A percentile compares a stretch with the other conserved stretches of the same genome.
These are phyloP conservation scores for Sarcophilus harrisii DNA, from an alignment of 2,797 vertebrate species.

Conservation along the genomic window DNA sequence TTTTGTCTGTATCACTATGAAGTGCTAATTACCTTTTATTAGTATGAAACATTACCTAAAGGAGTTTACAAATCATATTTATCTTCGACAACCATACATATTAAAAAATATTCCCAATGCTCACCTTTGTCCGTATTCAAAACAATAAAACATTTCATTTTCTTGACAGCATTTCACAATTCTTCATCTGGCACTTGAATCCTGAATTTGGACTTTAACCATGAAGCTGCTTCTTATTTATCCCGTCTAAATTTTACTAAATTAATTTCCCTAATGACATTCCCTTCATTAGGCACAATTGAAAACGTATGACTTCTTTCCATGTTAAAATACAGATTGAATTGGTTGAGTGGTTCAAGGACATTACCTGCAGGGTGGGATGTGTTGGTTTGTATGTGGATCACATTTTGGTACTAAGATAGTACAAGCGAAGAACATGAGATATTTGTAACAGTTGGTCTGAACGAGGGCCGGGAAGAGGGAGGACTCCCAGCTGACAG, in stretches of 20 bases:
- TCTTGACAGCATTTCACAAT: neutral
- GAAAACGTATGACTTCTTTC: neutral
- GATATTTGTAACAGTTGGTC: slow-evolving; percentile 97
- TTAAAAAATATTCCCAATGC: neutral
- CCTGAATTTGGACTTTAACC: slow-evolving; percentile 10
- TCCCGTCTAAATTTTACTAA: neutral
- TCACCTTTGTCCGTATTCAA: neutral
- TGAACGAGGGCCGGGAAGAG: slow-evolving; percentile 97
- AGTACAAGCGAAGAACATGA: slow-evolving; percentile 98
- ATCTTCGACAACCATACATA: neutral
- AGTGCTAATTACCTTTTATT: neutral
- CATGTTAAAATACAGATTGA: neutral
- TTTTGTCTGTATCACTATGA: too few relatives aligned
- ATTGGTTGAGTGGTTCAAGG: neutral
- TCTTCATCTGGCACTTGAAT: neutral
- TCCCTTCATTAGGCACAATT: neutral
- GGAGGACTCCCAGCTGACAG: slow-evolving; percentile 95
- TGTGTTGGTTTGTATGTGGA: slow-evolving; percentile 86
- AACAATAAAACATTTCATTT: slow-evolving; percentile 1
- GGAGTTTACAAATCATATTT: neutral
- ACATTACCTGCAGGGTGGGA: slow-evolving; percentile 95
- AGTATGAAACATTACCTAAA: neutral
- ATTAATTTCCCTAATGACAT: neutral
- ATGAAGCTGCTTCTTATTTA: slow-evolving; percentile 17
- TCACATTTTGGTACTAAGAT: slow-evolving; percentile 97